phyloP scores from a whole-genome alignment of 2,888 invertebrate genomes.

The Perdita meconis region DNA sequence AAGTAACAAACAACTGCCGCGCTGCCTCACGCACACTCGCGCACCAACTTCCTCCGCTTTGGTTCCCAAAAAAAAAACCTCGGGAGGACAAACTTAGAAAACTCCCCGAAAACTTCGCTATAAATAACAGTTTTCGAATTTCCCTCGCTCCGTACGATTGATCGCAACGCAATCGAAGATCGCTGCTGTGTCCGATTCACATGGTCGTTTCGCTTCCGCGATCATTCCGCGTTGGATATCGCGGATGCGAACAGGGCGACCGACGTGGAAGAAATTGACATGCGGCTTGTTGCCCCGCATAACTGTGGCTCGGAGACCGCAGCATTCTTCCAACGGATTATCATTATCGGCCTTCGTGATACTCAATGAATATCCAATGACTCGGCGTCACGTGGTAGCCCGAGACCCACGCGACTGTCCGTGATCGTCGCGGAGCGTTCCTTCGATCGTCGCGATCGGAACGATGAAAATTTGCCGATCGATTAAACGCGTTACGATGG shows the following conservation, averaged over 20 bases:
- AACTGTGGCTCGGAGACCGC: conserved; percentile 63
- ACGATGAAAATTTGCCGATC: conserved; percentile 32
- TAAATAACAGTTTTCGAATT: no score
- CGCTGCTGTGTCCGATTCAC: background rate
- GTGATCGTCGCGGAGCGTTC: conserved; percentile 31
- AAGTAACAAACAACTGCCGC: no score
- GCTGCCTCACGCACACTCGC: no score
- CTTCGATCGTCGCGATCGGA: conserved; percentile 22
- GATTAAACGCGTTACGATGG: conserved; percentile 6
- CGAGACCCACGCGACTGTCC: conserved; percentile 35
- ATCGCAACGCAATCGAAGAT: background rate
- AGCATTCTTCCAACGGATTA: conserved; percentile 67
- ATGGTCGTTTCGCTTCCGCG: conserved; percentile 46
- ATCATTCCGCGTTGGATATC: conserved; percentile 50
- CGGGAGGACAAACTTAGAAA: no score
- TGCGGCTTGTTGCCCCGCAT: conserved; percentile 65
- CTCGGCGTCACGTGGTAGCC: conserved; percentile 43
- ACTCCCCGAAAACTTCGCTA: no score
- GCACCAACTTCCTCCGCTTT: no score
- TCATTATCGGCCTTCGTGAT: conserved; percentile 67
- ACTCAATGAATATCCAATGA: conserved; percentile 70
- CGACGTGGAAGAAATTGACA: conserved; percentile 60
- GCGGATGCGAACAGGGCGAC: conserved; percentile 49
- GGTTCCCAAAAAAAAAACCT: no score
- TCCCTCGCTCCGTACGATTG: no score